phyloP scores from a whole-genome alignment of 2,888 invertebrate genomes.

The Drosophila eohydei region DNA sequence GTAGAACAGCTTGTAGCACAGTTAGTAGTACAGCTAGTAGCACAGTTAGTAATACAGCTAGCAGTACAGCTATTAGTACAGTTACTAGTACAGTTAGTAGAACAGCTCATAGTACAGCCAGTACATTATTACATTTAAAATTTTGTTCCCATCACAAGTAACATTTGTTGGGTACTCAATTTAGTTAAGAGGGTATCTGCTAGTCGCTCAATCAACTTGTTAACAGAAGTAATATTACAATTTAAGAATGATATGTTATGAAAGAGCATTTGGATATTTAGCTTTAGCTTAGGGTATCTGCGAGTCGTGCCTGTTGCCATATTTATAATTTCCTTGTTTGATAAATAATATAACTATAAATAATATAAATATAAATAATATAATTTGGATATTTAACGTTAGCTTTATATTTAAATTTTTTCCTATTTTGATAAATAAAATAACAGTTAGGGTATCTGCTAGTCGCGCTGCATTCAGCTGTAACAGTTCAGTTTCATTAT shows the following conservation, averaged over 20 bases:
- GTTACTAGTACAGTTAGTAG: no score
- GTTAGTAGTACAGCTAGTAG: no score
- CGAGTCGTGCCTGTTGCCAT: background rate
- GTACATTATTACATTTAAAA: no score
- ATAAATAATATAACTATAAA: no score
- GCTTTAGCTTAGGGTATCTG: conserved; percentile 3
- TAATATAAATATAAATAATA: no score
- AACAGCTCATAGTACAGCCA: no score
- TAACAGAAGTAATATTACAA: background rate
- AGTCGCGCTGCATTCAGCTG: background rate
- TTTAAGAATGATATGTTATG: background rate
- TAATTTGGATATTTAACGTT: no score
- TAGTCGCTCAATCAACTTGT: background rate
- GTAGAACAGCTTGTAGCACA: no score
- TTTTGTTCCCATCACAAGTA: background rate
- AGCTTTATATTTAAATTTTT: background rate
- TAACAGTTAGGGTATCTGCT: background rate
- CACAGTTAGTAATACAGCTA: no score
- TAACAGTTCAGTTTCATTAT: background rate
- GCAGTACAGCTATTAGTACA: no score
- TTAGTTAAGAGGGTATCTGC: background rate
- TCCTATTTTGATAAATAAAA: no score
- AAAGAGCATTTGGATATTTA: background rate
- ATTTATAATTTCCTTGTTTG: background rate
- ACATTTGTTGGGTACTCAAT: background rate